These are phyloP conservation scores for Montipora foliosa DNA, from an alignment of 64 coral and sea anemone species.

Conservation along the genomic window DNA sequence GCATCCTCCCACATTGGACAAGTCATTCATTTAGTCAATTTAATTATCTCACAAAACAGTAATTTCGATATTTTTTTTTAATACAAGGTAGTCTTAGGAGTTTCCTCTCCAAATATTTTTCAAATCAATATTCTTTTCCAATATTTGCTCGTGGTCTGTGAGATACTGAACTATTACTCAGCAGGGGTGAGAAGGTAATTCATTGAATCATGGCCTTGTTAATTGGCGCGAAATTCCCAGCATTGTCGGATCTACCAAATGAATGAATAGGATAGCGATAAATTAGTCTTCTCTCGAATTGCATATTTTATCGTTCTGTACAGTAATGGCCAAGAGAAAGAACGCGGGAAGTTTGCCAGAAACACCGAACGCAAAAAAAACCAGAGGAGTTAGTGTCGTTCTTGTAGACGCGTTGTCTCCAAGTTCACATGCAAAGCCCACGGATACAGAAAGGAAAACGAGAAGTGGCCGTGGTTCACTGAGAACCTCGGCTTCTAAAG, in stretches of 20 bases:
- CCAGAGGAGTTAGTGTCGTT: neutral
- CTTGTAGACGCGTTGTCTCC: neutral
- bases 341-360: neutral
- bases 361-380: neutral
- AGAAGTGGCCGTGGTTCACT: neutral
- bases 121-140: no score
- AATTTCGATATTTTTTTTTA: neutral
- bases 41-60: neutral
- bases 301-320: no score
- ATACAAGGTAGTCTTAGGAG: no score
- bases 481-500: neutral
- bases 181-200: neutral
- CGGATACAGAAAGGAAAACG: neutral
- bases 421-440: neutral
- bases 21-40: neutral
- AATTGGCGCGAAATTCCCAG: conserved; percentile 42
- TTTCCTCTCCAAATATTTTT: neutral
- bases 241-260: no score
- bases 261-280: neutral
- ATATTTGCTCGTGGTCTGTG: no score
- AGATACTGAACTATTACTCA: neutral
- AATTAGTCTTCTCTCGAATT: neutral
- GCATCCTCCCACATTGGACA: neutral
- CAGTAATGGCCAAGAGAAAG: neutral
- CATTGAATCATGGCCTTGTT: neutral